Evolutionary conservation across 2,797 vertebrate species (phyloP).

Genomic region (Lithobates pipiens): DNA sequence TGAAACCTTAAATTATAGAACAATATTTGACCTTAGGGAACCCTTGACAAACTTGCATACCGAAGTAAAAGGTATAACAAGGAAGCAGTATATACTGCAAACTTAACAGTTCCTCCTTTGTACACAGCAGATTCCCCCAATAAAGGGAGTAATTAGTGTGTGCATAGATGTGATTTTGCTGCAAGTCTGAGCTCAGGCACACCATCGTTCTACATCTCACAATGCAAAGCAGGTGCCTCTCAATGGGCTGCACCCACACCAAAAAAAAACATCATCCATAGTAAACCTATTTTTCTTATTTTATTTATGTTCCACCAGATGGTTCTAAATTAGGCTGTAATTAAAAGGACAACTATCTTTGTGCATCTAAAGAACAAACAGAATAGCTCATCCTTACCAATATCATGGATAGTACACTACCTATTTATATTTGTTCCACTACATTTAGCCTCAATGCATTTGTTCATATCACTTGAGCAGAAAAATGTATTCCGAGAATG

Average conservation of each 20-base stretch:
- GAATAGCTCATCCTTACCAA: background rate
- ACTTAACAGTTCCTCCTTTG: background rate
- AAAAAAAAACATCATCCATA: constrained; percentile 76
- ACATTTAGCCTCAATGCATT: background rate
- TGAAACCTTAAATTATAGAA: too few species aligned
- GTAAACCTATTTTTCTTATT: constrained; percentile 77
- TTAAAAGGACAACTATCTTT: constrained; percentile 78
- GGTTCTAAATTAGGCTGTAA: constrained; percentile 74
- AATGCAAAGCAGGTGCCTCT: background rate
- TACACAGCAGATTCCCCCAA: background rate
- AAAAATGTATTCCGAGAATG: constrained; percentile 43
- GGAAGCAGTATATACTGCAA: too few species aligned
- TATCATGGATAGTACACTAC: constrained; percentile 20
- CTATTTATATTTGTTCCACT: background rate
- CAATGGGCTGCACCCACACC: constrained; percentile 25
- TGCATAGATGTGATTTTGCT: background rate
- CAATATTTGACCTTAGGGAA: too few species aligned
- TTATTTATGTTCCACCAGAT: constrained; percentile 76
- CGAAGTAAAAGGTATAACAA: too few species aligned
- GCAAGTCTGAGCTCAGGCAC: background rate
- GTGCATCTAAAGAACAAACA: constrained; percentile 63
- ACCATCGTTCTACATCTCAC: background rate
- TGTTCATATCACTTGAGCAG: constrained; percentile 1
- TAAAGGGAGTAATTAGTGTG: background rate
- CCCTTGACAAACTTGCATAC: too few species aligned